Evolutionary conservation across 2,797 vertebrate species (phyloP), one percentile per base, ranked within the genome.

Genomic region (Xenops minutus): DNA sequence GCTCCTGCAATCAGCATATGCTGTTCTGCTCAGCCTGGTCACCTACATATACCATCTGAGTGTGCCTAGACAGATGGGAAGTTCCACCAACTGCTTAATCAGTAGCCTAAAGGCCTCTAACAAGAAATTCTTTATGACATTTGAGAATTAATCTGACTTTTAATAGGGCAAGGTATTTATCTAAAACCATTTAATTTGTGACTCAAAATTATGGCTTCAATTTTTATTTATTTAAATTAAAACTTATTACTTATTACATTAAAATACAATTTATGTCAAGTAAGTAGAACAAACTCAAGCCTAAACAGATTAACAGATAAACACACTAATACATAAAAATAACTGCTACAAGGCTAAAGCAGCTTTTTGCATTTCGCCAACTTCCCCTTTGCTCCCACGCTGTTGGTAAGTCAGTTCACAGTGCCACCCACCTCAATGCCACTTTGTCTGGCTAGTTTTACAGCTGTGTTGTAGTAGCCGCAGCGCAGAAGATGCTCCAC

Each of bases 381-480:
- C 41, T 52, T 54, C 12, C 37, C 82, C n/a, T 62, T 37, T 9
- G 18, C 41, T 12, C 59, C 29, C 5, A 2, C 14, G 75, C 39
- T 41, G 16, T 14, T 6, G 52, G 27, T 11, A 29, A 68, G 19
- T 10, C 3, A 61, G 34, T 19, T 7, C 12, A 17, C 32, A 21
- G 2, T 34, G 72, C 11, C 58, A 93, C 95, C 41, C 89, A 99
- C 99, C 99, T 99, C 99, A 46, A 99, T 99, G 20, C 99, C 99
- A 7, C 99, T 99, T 97, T 99, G 99, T 39, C 98, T 98, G 5
- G 99, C 99, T 82, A 99, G 98, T 96, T 99, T 99, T 10, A 99
- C 99, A 2, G 99, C 99, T 0, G 99, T 99, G 97, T 99, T 99
- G 97, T 99, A 99, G 97, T 99, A 99, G 88, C 99, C 99, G 2